Evolutionary conservation across 37 sponge, comb jelly and placozoan species (phyloP).

Genomic region (Halichondria panicea): DNA sequence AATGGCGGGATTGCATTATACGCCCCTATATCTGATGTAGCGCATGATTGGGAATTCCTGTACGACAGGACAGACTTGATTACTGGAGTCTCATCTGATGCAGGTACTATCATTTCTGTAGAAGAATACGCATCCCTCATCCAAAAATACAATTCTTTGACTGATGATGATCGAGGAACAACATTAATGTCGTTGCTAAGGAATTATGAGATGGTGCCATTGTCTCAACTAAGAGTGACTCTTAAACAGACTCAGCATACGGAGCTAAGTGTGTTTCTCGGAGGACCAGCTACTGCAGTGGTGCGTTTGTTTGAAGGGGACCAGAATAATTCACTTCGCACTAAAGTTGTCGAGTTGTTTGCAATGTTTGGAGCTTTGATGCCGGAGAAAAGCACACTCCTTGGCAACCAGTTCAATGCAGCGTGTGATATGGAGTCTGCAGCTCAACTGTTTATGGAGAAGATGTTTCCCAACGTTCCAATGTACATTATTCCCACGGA

Average conservation of each 20-base stretch:
- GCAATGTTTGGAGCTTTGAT: conserved; percentile 48
- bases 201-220: neutral
- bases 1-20: conserved; percentile 36
- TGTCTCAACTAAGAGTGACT: neutral
- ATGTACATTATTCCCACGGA: conserved; percentile 38
- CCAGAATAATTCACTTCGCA: neutral
- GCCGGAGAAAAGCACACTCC: conserved; percentile 13
- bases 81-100: conserved; percentile 2
- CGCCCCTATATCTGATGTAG: conserved; percentile 41
- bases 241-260: neutral
- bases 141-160: conserved; percentile 7
- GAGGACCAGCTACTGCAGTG: conserved; percentile 50
- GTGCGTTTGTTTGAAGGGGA: conserved; percentile 17
- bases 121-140: conserved; percentile 11
- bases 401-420: conserved; percentile 47
- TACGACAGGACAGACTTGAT: conserved; percentile 42
- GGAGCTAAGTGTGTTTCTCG: conserved; percentile 17
- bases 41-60: conserved; percentile 47
- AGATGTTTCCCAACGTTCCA: conserved; percentile 16
- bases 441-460: conserved; percentile 3
- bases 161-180: conserved; percentile 14
- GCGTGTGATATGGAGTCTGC: conserved; percentile 49
- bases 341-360: conserved; percentile 27
- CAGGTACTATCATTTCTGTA: conserved; percentile 22
- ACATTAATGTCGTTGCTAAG: conserved; percentile 15